phyloP scores from a whole-genome alignment of 2,113 vertebrate genomes.

The Gracilinanus agilis region DNA sequence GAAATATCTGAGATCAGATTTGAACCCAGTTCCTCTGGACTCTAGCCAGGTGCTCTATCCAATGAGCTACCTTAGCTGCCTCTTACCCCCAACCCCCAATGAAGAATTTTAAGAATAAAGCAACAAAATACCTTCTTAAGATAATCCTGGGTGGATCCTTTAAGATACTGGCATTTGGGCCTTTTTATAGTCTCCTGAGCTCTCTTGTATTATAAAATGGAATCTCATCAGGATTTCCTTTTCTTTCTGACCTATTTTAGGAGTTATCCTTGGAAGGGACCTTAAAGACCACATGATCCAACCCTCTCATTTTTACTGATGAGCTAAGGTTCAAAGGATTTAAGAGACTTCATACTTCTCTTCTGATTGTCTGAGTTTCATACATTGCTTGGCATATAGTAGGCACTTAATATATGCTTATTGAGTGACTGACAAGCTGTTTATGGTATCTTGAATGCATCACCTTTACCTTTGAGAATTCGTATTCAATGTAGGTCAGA shows the following conservation, averaged over 20 bases:
- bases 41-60: too few relatives aligned
- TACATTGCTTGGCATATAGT: neutral
- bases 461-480: neutral
- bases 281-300: neutral
- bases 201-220: neutral
- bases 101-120: conserved; percentile 37
- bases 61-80: too few relatives aligned
- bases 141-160: neutral
- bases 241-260: too few relatives aligned
- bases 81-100: neutral
- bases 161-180: neutral
- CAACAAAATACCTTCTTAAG: neutral
- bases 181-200: neutral
- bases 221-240: neutral
- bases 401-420: neutral
- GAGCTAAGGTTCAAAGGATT: neutral
- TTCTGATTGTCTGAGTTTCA: neutral
- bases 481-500: neutral
- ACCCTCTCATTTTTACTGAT: neutral
- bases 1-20: too few relatives aligned
- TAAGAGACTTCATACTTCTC: neutral
- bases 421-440: neutral
- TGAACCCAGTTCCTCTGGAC: too few relatives aligned
- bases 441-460: neutral
- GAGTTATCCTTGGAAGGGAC: neutral